Conservation (phyloP, 64 coral and sea anemone species). For the Acropora yongei region DNA sequence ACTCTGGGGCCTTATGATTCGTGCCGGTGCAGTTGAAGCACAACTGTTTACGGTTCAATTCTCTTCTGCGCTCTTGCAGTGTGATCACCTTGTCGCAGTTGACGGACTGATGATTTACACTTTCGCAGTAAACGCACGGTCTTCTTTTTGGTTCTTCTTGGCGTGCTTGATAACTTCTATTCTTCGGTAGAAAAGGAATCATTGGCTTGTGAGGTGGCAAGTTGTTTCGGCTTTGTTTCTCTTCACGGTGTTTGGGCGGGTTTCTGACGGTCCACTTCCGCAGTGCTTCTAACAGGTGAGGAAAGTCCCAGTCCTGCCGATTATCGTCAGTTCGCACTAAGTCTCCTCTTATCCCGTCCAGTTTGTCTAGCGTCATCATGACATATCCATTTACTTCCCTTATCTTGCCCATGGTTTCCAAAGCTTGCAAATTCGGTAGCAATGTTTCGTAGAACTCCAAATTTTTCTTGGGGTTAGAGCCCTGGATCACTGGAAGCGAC, state of each 20-base stretch:
- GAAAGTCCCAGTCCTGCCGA: constrained; percentile 41
- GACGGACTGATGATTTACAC: constrained; percentile 32
- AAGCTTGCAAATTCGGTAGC: constrained; percentile 13
- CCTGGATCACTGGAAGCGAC: constrained; percentile 37
- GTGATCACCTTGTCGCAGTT: constrained; percentile 34
- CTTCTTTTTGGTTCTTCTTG: constrained; percentile 23
- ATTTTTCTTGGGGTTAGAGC: constrained; percentile 6
- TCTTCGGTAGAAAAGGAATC: not conserved
- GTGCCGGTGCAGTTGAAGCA: constrained; percentile 58
- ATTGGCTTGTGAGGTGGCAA: not conserved
- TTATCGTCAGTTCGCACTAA: constrained; percentile 43
- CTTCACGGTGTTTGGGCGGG: not conserved
- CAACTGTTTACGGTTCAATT: constrained; percentile 22
- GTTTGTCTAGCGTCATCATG: constrained; percentile 57
- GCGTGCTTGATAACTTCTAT: constrained; percentile 26
- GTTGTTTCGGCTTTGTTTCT: not conserved
- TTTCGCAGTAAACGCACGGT: constrained; percentile 56
- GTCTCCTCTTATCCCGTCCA: constrained; percentile 47
- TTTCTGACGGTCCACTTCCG: constrained; percentile 41
- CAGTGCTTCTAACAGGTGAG: constrained; percentile 10
- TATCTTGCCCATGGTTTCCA: constrained; percentile 57
- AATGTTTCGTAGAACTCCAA: constrained; percentile 49
- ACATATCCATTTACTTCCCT: constrained; percentile 51
- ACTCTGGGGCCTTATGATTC: constrained; percentile 22
- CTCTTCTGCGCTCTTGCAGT: constrained; percentile 5